Percentiles rank a stretch among this genome's conserved stretches.
These are phyloP conservation scores for Scortum barcoo DNA, from an alignment of 2,113 vertebrate genomes.

Conservation along the genomic window DNA sequence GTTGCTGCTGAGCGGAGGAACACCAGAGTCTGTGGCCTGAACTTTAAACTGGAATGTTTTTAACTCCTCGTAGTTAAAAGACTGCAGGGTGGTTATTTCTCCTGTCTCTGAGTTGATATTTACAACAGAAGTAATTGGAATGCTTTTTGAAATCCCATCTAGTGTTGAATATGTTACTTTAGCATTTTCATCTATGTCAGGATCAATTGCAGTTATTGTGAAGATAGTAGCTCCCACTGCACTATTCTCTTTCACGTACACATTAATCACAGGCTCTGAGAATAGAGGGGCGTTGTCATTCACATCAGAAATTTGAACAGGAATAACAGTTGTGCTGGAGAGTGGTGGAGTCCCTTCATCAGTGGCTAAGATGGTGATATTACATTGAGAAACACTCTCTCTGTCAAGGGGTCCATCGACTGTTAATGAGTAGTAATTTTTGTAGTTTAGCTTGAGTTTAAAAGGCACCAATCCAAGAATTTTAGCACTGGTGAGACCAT, in stretches of 20 bases:
- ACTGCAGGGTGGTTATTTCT: conserved; percentile 83
- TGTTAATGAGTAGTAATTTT: conserved; percentile 88
- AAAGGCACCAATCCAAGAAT: conserved; percentile 70
- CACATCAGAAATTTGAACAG: conserved; percentile 87
- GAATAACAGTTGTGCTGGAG: conserved; percentile 78
- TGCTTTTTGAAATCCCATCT: conserved; percentile 75
- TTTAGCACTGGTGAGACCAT: conserved; percentile 64
- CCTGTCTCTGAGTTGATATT: conserved; percentile 86
- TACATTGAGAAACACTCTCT: conserved; percentile 85
- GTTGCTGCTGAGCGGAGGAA: conserved; percentile 84
- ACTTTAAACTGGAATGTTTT: conserved; percentile 86
- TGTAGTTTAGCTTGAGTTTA: conserved; percentile 79
- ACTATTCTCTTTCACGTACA: conserved; percentile 89
- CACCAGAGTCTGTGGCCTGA: conserved; percentile 87
- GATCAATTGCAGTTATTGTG: conserved; percentile 85
- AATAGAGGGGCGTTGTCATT: conserved; percentile 91
- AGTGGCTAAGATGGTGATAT: conserved; percentile 85
- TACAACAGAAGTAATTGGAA: conserved; percentile 80
- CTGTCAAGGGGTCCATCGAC: conserved; percentile 86
- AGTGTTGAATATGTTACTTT: conserved; percentile 84
- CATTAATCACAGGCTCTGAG: conserved; percentile 70
- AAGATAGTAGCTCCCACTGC: conserved; percentile 82
- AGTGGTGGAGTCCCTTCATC: conserved; percentile 88
- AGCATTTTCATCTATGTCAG: conserved; percentile 85
- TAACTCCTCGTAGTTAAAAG: conserved; percentile 90